Evolutionary conservation across 2,797 vertebrate species (phyloP).

Genomic region (Oreochromis mossambicus): DNA sequence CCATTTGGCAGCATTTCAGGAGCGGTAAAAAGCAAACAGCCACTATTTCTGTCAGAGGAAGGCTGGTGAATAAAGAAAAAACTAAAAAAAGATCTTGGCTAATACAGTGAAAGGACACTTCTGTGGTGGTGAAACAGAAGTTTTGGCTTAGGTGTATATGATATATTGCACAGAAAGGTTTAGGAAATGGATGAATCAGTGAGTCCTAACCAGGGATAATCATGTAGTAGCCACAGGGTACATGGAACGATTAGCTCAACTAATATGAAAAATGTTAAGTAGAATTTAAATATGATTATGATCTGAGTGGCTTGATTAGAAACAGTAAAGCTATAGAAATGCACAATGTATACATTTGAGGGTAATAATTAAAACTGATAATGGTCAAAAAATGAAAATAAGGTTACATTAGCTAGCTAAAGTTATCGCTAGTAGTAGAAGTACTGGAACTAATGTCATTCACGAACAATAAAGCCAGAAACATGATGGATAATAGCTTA

Average conservation of each 20-base stretch:
- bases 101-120: conserved; percentile 5
- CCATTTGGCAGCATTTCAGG: conserved; percentile 27
- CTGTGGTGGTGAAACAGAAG: background rate
- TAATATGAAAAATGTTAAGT: background rate
- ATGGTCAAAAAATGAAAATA: background rate
- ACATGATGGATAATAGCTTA: background rate
- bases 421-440: background rate
- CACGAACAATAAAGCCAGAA: background rate
- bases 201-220: background rate
- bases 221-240: background rate
- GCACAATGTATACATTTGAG: background rate
- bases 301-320: background rate
- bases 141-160: background rate
- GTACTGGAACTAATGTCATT: background rate
- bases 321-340: background rate
- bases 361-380: background rate
- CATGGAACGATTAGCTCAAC: background rate
- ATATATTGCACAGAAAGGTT: background rate
- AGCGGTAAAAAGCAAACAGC: conserved; percentile 12
- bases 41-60: conserved; percentile 14
- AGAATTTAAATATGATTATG: background rate
- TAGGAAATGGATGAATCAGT: background rate
- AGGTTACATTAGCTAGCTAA: background rate
- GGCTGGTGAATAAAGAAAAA: background rate
- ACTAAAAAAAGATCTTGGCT: background rate